A percentile compares a stretch with the other conserved stretches of the same genome.
Conservation (phyloP, 2,888 invertebrate genomes). For the Cheiracanthium punctorium region DNA sequence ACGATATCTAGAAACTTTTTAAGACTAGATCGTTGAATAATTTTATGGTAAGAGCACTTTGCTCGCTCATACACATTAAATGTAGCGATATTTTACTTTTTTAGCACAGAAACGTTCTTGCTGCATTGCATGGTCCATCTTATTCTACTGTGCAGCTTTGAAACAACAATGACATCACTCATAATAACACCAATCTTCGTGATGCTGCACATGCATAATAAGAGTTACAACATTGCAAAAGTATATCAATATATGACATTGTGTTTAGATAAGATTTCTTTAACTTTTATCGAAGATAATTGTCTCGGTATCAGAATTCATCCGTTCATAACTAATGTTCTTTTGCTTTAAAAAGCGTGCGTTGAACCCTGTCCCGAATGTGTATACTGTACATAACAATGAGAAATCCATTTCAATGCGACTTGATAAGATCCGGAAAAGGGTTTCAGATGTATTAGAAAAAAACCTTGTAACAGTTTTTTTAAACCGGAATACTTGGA, state of each 20-base stretch:
- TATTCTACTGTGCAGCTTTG: no score
- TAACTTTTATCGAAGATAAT: not conserved
- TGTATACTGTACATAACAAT: not conserved
- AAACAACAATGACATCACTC: no score
- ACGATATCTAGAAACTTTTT: no score
- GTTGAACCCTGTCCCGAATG: slow-evolving; percentile 29
- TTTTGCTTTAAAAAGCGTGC: slow-evolving; percentile 17
- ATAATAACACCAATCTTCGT: no score
- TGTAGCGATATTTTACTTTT: no score
- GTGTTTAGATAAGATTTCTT: not conserved
- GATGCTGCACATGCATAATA: no score
- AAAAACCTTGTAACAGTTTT: slow-evolving; percentile 10
- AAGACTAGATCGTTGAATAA: no score
- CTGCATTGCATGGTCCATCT: no score
- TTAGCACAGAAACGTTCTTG: no score
- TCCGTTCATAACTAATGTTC: not conserved
- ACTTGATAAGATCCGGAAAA: slow-evolving; percentile 23
- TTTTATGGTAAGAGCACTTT: no score
- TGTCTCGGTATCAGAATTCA: not conserved
- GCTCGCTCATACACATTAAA: no score
- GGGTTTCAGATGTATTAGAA: slow-evolving; percentile 16
- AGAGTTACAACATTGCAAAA: not conserved
- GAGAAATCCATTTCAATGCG: slow-evolving; percentile 23
- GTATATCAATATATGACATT: not conserved
- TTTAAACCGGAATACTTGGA: slow-evolving; percentile 9